Evolutionary conservation across 2,797 vertebrate species (phyloP), one percentile per base, ranked within the genome.

Genomic region (Spinus pinus): DNA sequence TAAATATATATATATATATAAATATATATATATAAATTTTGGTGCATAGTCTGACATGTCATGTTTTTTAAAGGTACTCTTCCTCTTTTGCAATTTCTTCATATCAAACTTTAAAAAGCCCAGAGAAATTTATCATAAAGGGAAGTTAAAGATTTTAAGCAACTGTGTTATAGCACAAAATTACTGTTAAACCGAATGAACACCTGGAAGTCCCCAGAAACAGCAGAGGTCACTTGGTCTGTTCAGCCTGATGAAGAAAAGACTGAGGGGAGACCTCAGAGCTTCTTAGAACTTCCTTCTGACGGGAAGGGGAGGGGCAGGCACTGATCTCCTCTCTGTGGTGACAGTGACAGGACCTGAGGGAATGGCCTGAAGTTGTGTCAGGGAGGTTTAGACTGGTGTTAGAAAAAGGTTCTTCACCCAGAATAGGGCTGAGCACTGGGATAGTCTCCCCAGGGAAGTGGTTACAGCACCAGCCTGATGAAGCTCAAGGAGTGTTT

Each of bases 401-500:
- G 3, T 41, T 23, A 35, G 39, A 3, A 22, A 31, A 39, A 16
- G 2, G 9, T 30, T n/a, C 10, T 66, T 46, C 53, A 60, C 2
- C 3, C 47, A 50, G 50, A 33, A 9, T 4, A 7, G 19, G 12
- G 6, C 1, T 64, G 37, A 23, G 31, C 12, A 30, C 24, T 70
- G 57, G 28, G 57, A 70, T 5, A 65, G 6, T 7, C 5, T 64
- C 21, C 28, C 6, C 58, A 31, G 42, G 35, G 16, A 8, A n/a
- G 9, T 9, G 14, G 14, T 37, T 4, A 42, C 35, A 62, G 54
- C 35, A 42, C 4, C 70, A 67, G 19, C 10, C 62, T n/a, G 27
- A 14, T 1, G 2, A 11, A 61, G 30, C 7, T n/a, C 42, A 75
- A 7, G 14, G 0, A 30, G 6, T 2, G 2, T 22, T 61, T n/a